phyloP scores from a whole-genome alignment of 2,113 vertebrate species.

The Pantherophis guttatus region DNA sequence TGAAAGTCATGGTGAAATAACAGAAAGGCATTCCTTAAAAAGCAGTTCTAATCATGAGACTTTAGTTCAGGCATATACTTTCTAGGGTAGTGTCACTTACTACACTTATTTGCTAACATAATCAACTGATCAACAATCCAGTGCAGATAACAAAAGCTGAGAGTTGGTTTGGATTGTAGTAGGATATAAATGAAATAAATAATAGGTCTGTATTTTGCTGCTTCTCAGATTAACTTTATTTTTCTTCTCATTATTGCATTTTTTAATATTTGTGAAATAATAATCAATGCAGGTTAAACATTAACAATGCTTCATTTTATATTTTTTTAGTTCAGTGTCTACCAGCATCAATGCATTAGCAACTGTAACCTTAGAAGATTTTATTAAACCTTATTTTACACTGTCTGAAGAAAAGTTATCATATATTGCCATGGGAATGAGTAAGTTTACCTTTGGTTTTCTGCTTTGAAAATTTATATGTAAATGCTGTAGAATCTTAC shows the following conservation, averaged over 20 bases:
- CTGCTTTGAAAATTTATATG: conserved; percentile 3
- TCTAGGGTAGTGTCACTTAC: neutral
- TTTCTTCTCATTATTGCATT: neutral
- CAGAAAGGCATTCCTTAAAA: neutral
- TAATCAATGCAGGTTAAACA: neutral
- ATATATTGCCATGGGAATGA: conserved; percentile 84
- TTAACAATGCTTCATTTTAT: conserved; percentile 36
- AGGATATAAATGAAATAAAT: neutral
- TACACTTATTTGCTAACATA: neutral
- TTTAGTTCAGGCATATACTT: neutral
- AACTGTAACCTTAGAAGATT: conserved; percentile 85
- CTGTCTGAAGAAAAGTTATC: conserved; percentile 71
- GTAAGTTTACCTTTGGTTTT: conserved; percentile 67
- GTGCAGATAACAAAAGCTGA: neutral
- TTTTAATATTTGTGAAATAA: neutral
- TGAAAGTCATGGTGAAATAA: neutral
- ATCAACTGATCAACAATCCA: neutral
- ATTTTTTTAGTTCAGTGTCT: conserved; percentile 79
- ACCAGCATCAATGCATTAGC: conserved; percentile 90
- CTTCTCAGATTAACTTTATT: neutral
- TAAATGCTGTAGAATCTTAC: neutral
- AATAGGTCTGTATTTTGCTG: neutral
- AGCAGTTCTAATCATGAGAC: neutral
- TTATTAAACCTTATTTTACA: conserved; percentile 71
- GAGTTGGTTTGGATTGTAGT: neutral